A percentile compares a stretch with the other conserved stretches of the same genome.
Evolutionary conservation across 2,888 invertebrate genomes (phyloP).

Genomic region (Brachypalpus laphriformis): DNA sequence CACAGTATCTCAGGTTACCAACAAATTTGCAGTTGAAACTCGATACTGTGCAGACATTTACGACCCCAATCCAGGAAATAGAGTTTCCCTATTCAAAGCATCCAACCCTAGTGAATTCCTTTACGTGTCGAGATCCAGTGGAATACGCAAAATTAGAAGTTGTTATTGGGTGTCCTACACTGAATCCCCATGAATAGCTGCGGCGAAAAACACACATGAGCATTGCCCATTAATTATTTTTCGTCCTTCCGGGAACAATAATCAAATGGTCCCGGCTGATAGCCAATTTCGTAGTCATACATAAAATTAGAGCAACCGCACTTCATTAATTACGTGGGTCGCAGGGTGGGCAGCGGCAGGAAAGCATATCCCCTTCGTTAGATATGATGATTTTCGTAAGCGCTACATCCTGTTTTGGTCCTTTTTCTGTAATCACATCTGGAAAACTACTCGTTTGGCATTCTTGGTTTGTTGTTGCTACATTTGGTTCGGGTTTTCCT

Average conservation of each 20-base stretch:
- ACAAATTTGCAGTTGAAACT: constrained; percentile 59
- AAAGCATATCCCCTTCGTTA: constrained; percentile 21
- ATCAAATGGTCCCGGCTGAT: constrained; percentile 71
- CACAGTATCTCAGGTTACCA: constrained; percentile 48
- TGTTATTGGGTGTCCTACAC: constrained; percentile 30
- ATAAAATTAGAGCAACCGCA: constrained; percentile 71
- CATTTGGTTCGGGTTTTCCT: constrained; percentile 5
- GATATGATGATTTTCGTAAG: constrained; percentile 53
- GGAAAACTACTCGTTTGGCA: constrained; percentile 41
- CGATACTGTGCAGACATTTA: constrained; percentile 28
- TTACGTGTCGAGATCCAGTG: neutral
- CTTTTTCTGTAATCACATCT: constrained; percentile 54
- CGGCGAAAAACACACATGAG: constrained; percentile 15
- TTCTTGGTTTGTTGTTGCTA: constrained; percentile 21
- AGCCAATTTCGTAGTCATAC: constrained; percentile 70
- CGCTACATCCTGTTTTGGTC: constrained; percentile 31
- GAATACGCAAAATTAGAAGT: constrained; percentile 24
- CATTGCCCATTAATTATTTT: constrained; percentile 67
- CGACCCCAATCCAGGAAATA: neutral
- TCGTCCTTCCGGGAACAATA: constrained; percentile 69
- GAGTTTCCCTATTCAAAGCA: neutral
- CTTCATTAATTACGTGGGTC: constrained; percentile 69
- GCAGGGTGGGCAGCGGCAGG: neutral
- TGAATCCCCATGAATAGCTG: neutral
- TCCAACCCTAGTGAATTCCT: neutral